Evolutionary conservation across 2,797 vertebrate species (phyloP), one percentile per base, ranked within the genome.

Genomic region (Enteromius afrohamiltoni): DNA sequence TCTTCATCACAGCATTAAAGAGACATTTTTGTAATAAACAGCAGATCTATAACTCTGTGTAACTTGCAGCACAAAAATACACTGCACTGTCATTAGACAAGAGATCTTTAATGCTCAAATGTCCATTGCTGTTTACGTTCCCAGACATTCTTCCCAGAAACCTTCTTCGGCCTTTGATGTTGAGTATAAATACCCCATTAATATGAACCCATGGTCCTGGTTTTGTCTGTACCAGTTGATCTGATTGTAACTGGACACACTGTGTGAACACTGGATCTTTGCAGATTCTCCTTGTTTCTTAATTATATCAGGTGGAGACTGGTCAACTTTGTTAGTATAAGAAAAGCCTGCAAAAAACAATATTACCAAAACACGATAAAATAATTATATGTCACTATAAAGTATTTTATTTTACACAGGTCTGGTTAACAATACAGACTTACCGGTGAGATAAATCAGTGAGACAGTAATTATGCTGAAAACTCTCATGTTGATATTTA

Each of bases 211-310:
- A 13, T 2, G 26, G 5, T 85, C 13, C 0, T 80, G 65, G 1
- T 6, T n/a, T 45, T 89, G 89, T 0, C 89, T 90, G 88, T 93
- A 93, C 91, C 91, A 93, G 14, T 85, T 53, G 53, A 93, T 89
- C 34, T 0, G 40, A 34, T 92, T 0, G 9, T 89, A 92, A 47
- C 0, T 37, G 0, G 16, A 0, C n/a, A 88, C 82, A 3, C 4
- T 85, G 83, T 94, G 92, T 19, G 26, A 85, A 75, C 93, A 93
- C 19, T 16, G 6, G 1, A 92, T 81, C 26, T 64, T 17, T 2
- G 49, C 77, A 1, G 19, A 11, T 76, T 58, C 0, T 77, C 23
- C 75, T 0, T 4, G 47, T 1, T 31, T 45, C 5, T 9, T 21
- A 21, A 85, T 67, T 58, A 88, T 51, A 0, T 88, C 21, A 0